These are phyloP conservation scores for Muscicapa adusta DNA, from an alignment of 2,113 vertebrate genomes.

Conservation along the genomic window DNA sequence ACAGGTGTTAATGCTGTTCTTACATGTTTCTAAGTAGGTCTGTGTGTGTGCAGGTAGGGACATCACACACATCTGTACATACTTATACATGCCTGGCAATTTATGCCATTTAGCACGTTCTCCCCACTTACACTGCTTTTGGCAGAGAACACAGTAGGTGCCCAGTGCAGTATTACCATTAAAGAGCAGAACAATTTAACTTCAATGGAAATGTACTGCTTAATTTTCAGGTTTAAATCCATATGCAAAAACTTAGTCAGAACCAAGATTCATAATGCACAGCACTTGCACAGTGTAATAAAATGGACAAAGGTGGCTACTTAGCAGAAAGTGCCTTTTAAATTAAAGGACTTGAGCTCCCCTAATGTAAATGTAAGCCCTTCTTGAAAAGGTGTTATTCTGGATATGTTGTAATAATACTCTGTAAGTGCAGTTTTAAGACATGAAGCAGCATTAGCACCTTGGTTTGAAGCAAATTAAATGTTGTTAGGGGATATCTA, in stretches of 20 bases:
- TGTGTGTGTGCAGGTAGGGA: slow-evolving; percentile 25
- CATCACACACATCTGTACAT: background rate
- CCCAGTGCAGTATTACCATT: background rate
- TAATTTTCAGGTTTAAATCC: slow-evolving; percentile 30
- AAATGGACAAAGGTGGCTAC: slow-evolving; percentile 26
- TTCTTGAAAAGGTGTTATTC: slow-evolving; percentile 48
- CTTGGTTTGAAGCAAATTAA: slow-evolving; percentile 47
- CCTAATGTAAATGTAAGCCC: slow-evolving; percentile 49
- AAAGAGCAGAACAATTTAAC: background rate
- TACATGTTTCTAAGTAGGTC: background rate
- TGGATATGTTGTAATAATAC: slow-evolving; percentile 37
- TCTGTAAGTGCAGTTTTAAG: slow-evolving; percentile 63
- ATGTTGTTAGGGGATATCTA: slow-evolving; percentile 56
- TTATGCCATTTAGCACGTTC: background rate
- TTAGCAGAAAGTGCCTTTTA: slow-evolving; percentile 62
- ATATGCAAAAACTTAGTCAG: background rate
- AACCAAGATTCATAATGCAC: slow-evolving; percentile 26
- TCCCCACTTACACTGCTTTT: background rate
- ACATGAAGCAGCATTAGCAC: slow-evolving; percentile 55
- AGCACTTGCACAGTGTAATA: background rate
- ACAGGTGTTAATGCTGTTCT: background rate
- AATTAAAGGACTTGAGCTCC: slow-evolving; percentile 37
- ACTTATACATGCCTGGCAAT: background rate
- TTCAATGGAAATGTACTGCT: slow-evolving; percentile 30
- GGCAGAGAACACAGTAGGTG: background rate